A percentile compares a stretch with the other conserved stretches of the same genome.
Conservation (phyloP, 2,113 vertebrate species). For the Chroicocephalus ridibundus region DNA sequence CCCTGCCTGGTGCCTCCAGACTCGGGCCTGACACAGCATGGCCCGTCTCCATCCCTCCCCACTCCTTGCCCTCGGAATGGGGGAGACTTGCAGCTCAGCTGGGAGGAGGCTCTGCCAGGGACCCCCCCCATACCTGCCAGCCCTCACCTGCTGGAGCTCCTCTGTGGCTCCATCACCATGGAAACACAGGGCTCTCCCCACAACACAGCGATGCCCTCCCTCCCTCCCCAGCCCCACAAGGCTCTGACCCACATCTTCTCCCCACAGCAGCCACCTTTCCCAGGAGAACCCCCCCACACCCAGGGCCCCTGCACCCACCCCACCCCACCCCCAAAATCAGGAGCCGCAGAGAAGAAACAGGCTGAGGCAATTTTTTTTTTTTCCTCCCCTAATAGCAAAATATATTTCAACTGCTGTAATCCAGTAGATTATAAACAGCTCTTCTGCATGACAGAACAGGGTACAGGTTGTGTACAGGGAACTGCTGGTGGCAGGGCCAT, state of each 20-base stretch:
- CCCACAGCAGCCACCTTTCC: background rate
- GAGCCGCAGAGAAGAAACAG: background rate
- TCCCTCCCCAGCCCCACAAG: background rate
- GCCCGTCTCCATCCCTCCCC: background rate
- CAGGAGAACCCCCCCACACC: background rate
- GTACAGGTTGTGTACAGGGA: background rate
- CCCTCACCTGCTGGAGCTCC: background rate
- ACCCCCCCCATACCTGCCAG: background rate
- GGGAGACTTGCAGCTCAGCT: background rate
- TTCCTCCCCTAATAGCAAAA: constrained; percentile 56
- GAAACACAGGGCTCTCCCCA: background rate
- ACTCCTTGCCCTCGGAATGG: background rate
- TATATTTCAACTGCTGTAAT: constrained; percentile 59
- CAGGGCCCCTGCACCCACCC: background rate
- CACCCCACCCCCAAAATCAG: background rate
- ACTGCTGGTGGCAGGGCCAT: rapidly evolving
- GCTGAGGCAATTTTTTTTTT: background rate
- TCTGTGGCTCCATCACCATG: background rate
- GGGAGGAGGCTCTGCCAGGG: background rate
- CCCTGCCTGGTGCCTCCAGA: too few species aligned
- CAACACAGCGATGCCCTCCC: background rate
- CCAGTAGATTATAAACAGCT: constrained; percentile 43
- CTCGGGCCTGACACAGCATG: rapidly evolving
- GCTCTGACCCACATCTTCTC: background rate
- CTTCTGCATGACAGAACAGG: background rate